Conservation (phyloP, 2,888 invertebrate species). For the Campoplex nolae region DNA sequence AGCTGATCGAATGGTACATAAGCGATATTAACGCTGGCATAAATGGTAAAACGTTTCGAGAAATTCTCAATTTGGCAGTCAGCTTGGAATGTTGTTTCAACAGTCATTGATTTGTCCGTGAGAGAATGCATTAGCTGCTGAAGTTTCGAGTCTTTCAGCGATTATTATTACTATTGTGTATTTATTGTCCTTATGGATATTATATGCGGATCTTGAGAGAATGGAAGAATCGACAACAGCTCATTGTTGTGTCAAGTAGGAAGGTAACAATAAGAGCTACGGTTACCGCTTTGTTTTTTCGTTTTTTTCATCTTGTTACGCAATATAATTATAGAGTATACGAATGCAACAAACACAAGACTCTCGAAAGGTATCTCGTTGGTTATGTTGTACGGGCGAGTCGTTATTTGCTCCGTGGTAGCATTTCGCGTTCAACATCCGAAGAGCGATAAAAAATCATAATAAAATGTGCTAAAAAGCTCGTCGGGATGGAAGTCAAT, state of each 20-base stretch:
- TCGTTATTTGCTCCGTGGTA: slow-evolving; percentile 1
- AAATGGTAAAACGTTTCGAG: neutral
- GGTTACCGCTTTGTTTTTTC: slow-evolving; percentile 27
- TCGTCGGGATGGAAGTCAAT: neutral
- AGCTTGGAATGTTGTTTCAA: slow-evolving; percentile 12
- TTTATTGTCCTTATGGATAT: neutral
- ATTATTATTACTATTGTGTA: slow-evolving; percentile 19
- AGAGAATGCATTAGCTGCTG: slow-evolving; percentile 5
- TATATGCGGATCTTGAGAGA: neutral
- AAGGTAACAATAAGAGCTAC: slow-evolving; percentile 35
- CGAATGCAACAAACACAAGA: slow-evolving; percentile 26
- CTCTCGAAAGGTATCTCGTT: neutral
- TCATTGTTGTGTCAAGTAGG: slow-evolving; percentile 45
- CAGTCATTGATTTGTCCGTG: neutral
- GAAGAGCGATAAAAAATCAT: neutral
- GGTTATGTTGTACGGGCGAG: neutral
- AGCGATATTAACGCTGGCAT: neutral
- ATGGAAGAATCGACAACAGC: slow-evolving; percentile 36
- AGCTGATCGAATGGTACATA: no score
- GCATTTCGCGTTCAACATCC: neutral
- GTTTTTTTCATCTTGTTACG: slow-evolving; percentile 36
- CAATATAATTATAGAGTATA: slow-evolving; percentile 36
- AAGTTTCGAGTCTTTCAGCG: neutral
- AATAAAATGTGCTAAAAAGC: neutral
- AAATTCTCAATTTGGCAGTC: neutral